Evolutionary conservation across 2,113 vertebrate genomes (phyloP), one percentile per base, ranked within the genome.

Genomic region (Hippocampus barbouri): DNA sequence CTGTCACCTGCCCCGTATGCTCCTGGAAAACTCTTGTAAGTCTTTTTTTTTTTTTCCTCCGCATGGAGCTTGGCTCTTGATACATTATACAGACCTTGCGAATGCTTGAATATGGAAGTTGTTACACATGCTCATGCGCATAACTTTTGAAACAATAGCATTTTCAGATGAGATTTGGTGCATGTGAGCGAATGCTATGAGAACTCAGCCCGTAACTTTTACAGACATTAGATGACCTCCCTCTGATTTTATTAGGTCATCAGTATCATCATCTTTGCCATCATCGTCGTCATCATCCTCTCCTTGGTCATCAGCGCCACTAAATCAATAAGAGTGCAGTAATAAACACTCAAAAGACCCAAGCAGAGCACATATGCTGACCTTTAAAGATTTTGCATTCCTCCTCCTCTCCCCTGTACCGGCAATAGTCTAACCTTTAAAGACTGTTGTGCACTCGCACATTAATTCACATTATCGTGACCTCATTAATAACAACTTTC

Each of bases 11-110:
- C 90, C 92, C 77, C 92, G 89, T 88, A 92, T 93, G 79, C 90
- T 99, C 79, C 83, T 98, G 86, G 92, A 87, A 86, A 91, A 92
- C 79, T 95, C 93, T 83, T 67, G 96, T 98, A 92, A 96, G 95
- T 94, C 45, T 27, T 40, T 34, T 64, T 5, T 64, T 5, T 21
- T 5, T 16, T 16, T 10, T 47, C 23, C 2, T 14, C 72, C 30
- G 12, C 38, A 47, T 59, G 16, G 7, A 71, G 8, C 30, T 38
- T 73, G 38, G 72, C n/a, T 43, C 23, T 51, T 20, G 1, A 14
- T 75, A 11, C 30, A 5, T 21, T n/a, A 7, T 41, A 71, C 40
- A 6, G 14, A 10, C 16, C 34, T 7, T 41, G 25, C 51, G 12
- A 38, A 38, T 38, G 34, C 34, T 38, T 23, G 25, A 60, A 47